These are phyloP conservation scores for Aleiodes testaceus DNA, from an alignment of 2,888 invertebrate genomes.

Conservation along the genomic window DNA sequence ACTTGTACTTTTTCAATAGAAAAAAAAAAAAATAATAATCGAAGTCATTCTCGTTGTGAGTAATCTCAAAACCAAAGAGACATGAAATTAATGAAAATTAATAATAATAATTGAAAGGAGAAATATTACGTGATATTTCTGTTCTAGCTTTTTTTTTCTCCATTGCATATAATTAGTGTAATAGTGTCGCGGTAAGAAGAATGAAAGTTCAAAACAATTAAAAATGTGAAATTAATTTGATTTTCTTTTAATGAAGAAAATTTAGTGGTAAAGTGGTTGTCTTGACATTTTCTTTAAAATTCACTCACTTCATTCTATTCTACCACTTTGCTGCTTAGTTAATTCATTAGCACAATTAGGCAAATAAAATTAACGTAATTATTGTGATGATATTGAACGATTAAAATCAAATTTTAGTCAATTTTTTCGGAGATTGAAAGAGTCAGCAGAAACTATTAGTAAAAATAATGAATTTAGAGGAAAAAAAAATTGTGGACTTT, in stretches of 20 bases:
- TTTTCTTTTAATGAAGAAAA: no score
- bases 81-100: constrained; percentile 15
- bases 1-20: background rate
- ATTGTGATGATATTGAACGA: background rate
- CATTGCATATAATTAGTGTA: constrained; percentile 44
- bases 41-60: constrained; percentile 3
- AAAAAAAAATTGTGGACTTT: background rate
- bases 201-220: background rate
- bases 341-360: constrained; percentile 15
- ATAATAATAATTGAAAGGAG: constrained; percentile 39
- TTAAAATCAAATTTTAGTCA: constrained; percentile 18
- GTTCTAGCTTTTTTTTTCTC: constrained; percentile 44
- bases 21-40: constrained; percentile 14
- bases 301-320: no score
- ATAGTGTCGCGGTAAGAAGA: constrained; percentile 48
- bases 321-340: no score
- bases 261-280: no score
- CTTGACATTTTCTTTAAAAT: no score
- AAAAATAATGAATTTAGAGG: background rate
- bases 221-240: no score
- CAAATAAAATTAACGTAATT: background rate
- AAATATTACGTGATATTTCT: constrained; percentile 41
- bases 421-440: background rate
- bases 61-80: constrained; percentile 9
- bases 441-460: background rate